Conservation (phyloP, 2,888 invertebrate species). For the Cynaeus angustus region DNA sequence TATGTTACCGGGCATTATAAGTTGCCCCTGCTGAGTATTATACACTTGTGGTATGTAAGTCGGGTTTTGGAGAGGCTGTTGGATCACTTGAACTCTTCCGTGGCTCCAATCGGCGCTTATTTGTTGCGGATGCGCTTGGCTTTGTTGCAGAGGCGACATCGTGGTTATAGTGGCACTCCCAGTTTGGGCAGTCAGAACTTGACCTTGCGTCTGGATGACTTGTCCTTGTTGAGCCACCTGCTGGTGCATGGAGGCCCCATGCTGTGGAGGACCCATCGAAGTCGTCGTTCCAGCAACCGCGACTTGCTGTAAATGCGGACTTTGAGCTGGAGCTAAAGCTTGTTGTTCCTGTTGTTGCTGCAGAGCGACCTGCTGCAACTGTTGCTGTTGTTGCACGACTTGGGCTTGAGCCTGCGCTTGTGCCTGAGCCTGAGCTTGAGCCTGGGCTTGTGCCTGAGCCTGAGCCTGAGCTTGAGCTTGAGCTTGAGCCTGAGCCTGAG, state of each 20-base stretch:
- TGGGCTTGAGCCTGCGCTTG: conserved; percentile 62
- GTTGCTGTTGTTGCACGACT: conserved; percentile 66
- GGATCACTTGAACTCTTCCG: conserved; percentile 87
- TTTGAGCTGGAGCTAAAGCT: conserved; percentile 70
- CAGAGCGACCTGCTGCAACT: conserved; percentile 77
- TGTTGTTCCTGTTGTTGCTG: conserved; percentile 73
- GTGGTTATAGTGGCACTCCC: conserved; percentile 79
- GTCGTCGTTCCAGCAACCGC: conserved; percentile 57
- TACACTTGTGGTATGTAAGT: conserved; percentile 87
- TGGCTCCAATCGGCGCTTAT: conserved; percentile 81
- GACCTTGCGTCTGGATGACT: conserved; percentile 71
- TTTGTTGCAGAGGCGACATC: conserved; percentile 84
- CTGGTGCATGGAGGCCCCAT: conserved; percentile 74
- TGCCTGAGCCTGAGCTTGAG: conserved; percentile 60
- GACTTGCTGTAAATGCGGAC: conserved; percentile 71
- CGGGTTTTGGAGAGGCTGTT: conserved; percentile 84
- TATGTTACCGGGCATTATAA: conserved; percentile 87
- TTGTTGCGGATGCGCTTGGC: conserved; percentile 75
- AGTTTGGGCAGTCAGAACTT: conserved; percentile 67
- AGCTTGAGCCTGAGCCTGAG: conserved; percentile 58
- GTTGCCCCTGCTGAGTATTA: conserved; percentile 81
- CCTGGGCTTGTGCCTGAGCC: conserved; percentile 57
- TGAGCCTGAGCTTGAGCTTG: conserved; percentile 66
- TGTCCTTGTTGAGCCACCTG: conserved; percentile 71
- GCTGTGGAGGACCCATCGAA: conserved; percentile 69